These are phyloP conservation scores for Athalia rosae DNA, from an alignment of 2,888 invertebrate species.

Conservation along the genomic window DNA sequence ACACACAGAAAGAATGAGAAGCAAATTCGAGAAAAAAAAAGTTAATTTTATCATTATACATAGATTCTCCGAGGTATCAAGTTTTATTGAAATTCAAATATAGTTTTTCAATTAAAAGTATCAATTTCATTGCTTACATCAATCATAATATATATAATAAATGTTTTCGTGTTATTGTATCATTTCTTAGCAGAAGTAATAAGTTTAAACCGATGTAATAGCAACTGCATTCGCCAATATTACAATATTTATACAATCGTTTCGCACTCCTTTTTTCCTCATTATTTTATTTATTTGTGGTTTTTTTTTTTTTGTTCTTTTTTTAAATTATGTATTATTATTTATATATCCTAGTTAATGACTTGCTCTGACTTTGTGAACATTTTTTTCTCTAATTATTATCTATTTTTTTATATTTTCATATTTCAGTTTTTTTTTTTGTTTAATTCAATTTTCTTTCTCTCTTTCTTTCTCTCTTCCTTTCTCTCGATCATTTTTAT, in stretches of 20 bases:
- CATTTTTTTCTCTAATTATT: conserved; percentile 9
- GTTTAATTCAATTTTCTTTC: neutral
- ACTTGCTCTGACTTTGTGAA: conserved; percentile 28
- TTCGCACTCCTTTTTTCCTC: conserved; percentile 18
- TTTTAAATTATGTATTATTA: neutral
- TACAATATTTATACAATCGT: conserved; percentile 33
- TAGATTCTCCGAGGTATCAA: conserved; percentile 74
- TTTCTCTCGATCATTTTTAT: conserved; percentile 48
- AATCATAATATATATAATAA: conserved; percentile 63
- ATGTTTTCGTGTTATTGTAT: conserved; percentile 54
- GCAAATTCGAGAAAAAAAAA: conserved; percentile 47
- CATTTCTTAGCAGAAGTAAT: conserved; percentile 46
- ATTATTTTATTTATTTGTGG: neutral
- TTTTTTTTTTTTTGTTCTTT: neutral
- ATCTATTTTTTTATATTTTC: neutral
- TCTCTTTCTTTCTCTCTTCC: conserved; percentile 46
- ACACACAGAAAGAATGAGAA: conserved; percentile 11
- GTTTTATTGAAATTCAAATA: conserved; percentile 71
- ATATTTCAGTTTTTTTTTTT: neutral
- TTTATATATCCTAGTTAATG: conserved; percentile 10
- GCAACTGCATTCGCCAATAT: conserved; percentile 54
- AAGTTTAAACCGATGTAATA: conserved; percentile 50
- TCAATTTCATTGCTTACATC: conserved; percentile 71
- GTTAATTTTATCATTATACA: conserved; percentile 52
- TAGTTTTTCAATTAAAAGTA: conserved; percentile 66